Evolutionary conservation across 2,888 invertebrate species (phyloP).

Genomic region (Plutella xylostella): DNA sequence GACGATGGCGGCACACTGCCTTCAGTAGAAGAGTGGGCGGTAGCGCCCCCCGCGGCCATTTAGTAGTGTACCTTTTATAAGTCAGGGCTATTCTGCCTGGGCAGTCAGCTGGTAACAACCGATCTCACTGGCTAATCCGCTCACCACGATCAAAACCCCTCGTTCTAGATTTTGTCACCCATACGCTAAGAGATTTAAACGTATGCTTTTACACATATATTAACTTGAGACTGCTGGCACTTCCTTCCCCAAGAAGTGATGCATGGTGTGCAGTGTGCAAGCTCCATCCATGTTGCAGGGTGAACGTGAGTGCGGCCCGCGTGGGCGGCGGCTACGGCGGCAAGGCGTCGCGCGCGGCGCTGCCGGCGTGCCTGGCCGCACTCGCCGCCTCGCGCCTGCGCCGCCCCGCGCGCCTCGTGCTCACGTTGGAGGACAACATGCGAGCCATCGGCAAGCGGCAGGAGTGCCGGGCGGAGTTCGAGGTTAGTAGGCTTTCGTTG

Average conservation of each 20-base stretch:
- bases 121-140: no score
- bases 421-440: constrained; percentile 77
- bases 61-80: no score
- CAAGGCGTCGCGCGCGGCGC: constrained; percentile 75
- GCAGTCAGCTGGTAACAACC: no score
- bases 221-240: no score
- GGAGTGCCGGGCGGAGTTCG: constrained; percentile 60
- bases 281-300: no score
- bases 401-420: constrained; percentile 71
- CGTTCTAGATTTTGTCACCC: no score
- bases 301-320: constrained; percentile 78
- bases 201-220: no score
- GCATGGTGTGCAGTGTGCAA: no score
- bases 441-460: constrained; percentile 67
- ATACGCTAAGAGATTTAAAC: no score
- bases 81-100: no score
- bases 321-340: constrained; percentile 86
- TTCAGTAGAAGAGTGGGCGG: background rate
- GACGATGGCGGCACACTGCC: background rate
- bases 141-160: no score
- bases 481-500: constrained; percentile 43
- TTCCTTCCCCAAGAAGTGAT: no score
- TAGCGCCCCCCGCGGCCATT: background rate
- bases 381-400: constrained; percentile 73
- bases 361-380: constrained; percentile 74